A percentile compares a stretch with the other conserved stretches of the same genome.
Evolutionary conservation across 2,797 vertebrate genomes (phyloP).

Genomic region (Etheostoma nigrum): DNA sequence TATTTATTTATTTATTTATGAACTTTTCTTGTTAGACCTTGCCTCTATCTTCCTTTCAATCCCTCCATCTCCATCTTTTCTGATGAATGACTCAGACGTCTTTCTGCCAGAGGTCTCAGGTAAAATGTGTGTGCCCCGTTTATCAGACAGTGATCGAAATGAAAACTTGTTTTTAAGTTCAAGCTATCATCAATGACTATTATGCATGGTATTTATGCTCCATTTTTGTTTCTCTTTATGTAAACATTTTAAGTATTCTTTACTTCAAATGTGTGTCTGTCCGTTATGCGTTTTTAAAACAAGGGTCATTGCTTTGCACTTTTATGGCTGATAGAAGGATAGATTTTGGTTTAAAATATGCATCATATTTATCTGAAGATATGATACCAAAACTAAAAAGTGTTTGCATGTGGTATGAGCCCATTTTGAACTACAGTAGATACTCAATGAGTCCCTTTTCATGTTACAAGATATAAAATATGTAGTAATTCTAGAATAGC

Average conservation of each 20-base stretch:
- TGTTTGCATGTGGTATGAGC: neutral
- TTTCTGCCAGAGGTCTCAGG: slow-evolving; percentile 79
- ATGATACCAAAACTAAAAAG: neutral
- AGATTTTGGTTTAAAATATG: slow-evolving; percentile 1
- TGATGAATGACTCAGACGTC: slow-evolving; percentile 79
- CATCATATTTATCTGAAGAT: neutral
- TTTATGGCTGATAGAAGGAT: neutral
- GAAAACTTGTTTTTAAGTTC: neutral
- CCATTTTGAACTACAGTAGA: neutral
- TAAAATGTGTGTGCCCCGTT: slow-evolving; percentile 65
- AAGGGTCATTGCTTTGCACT: neutral
- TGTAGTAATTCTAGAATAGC: neutral
- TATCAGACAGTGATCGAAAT: neutral
- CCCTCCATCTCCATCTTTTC: slow-evolving; percentile 78
- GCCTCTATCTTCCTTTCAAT: slow-evolving; percentile 82
- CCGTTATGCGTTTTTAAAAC: neutral
- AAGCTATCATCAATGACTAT: neutral
- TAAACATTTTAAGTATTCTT: neutral
- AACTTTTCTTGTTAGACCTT: slow-evolving; percentile 73
- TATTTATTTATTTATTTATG: slow-evolving; percentile 23
- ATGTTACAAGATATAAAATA: neutral
- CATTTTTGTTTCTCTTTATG: neutral
- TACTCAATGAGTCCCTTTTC: neutral
- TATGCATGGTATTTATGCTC: neutral
- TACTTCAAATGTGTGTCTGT: neutral